These are phyloP conservation scores for Apostichopus leukothele DNA, from an alignment of 53 echinoderm and acorn worm genomes.

Conservation along the genomic window DNA sequence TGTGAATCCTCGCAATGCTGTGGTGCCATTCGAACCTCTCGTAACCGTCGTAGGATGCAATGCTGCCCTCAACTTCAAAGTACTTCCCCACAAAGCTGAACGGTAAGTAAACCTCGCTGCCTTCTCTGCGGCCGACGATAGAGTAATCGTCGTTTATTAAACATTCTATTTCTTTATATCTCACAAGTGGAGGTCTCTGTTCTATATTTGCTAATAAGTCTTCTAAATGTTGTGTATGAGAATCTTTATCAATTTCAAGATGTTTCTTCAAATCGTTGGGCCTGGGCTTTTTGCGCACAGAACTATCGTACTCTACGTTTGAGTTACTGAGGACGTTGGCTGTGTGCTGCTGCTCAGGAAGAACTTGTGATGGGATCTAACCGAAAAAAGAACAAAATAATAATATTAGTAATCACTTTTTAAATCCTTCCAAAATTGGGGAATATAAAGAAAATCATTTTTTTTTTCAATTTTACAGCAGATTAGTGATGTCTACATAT, in stretches of 20 bases:
- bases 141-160: slow-evolving; percentile 90
- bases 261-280: slow-evolving; percentile 24
- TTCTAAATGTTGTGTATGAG: slow-evolving; percentile 36
- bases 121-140: slow-evolving; percentile 80
- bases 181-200: slow-evolving; percentile 37
- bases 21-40: slow-evolving; percentile 99
- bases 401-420: background rate
- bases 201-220: slow-evolving; percentile 47
- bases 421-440: too few relatives aligned
- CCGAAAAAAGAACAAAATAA: slow-evolving; percentile 2
- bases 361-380: slow-evolving; percentile 46
- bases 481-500: too few relatives aligned
- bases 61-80: slow-evolving; percentile 90
- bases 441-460: too few relatives aligned
- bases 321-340: slow-evolving; percentile 35
- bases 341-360: slow-evolving; percentile 33
- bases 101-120: slow-evolving; percentile 86
- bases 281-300: slow-evolving; percentile 5
- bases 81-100: slow-evolving; percentile 91
- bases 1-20: slow-evolving; percentile 80
- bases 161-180: slow-evolving; percentile 88
- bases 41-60: slow-evolving; percentile 87
- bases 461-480: too few relatives aligned
- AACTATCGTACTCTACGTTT: slow-evolving; percentile 25
- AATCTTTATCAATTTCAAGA: slow-evolving; percentile 14